Conservation (phyloP, 1,140 invertebrate species). For the Drosophila sp. region DNA sequence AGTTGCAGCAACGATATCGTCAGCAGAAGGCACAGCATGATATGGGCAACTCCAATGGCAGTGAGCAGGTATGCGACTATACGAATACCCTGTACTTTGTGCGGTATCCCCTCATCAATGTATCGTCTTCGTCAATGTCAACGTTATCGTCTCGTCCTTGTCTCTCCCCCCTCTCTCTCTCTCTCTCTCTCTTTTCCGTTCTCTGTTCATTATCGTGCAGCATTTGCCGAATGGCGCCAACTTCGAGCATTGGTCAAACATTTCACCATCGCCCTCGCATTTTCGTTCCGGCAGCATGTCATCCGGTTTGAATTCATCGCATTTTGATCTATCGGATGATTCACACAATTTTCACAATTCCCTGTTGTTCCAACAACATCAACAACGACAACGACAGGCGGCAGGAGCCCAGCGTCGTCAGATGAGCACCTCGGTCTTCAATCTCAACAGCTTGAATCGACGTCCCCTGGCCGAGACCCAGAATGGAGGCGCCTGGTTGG, state of each 20-base stretch:
- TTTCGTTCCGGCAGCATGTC: constrained; percentile 86
- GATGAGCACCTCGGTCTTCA: constrained; percentile 86
- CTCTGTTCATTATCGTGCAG: constrained; percentile 60
- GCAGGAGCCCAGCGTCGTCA: constrained; percentile 61
- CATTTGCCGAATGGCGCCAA: constrained; percentile 67
- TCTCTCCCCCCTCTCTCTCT: constrained; percentile 40
- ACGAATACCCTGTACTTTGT: not conserved
- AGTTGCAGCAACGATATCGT: constrained; percentile 87
- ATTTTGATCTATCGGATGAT: constrained; percentile 81
- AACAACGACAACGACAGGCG: constrained; percentile 65
- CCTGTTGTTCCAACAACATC: constrained; percentile 76
- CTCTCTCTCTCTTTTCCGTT: constrained; percentile 54
- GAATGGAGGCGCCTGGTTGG: constrained; percentile 55
- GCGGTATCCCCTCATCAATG: constrained; percentile 30
- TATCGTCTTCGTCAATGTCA: constrained; percentile 9
- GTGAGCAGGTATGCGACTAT: constrained; percentile 70
- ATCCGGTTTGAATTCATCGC: constrained; percentile 84
- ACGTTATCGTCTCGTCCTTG: constrained; percentile 9
- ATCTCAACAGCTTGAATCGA: constrained; percentile 84
- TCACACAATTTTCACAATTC: constrained; percentile 81
- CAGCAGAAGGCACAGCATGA: constrained; percentile 86
- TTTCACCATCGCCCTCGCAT: constrained; percentile 84
- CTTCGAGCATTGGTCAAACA: constrained; percentile 84
- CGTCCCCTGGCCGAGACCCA: constrained; percentile 63
- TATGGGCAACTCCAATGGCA: constrained; percentile 85